phyloP scores from a whole-genome alignment of 2,888 invertebrate genomes.

The Carabus problematicus region DNA sequence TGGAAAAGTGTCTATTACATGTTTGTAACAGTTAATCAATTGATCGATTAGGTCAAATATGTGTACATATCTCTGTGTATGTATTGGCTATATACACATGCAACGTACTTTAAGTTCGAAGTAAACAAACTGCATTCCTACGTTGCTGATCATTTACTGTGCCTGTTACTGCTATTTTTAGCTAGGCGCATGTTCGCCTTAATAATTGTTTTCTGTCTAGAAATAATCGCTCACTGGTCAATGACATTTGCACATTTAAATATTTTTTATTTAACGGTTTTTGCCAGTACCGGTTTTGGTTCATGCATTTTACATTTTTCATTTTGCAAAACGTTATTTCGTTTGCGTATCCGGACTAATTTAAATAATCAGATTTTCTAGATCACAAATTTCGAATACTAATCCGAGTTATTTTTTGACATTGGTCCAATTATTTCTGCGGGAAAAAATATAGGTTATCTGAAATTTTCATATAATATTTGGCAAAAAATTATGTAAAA shows the following conservation, averaged over 20 bases:
- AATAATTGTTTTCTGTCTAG: constrained; percentile 35
- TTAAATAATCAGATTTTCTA: too few species aligned
- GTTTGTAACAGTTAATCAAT: neutral
- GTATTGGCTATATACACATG: constrained; percentile 8
- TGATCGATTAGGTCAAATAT: constrained; percentile 16
- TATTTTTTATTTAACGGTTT: constrained; percentile 6
- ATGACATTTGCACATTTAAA: constrained; percentile 18
- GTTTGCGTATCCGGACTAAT: too few species aligned
- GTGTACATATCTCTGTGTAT: neutral
- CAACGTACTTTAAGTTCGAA: neutral
- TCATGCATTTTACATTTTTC: too few species aligned
- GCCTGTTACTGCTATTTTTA: constrained; percentile 35
- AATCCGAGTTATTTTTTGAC: too few species aligned
- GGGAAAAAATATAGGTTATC: too few species aligned
- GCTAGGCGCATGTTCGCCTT: constrained; percentile 13
- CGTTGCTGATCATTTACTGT: constrained; percentile 19
- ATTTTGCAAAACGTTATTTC: too few species aligned
- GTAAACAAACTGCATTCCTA: constrained; percentile 28
- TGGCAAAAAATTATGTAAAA: too few species aligned
- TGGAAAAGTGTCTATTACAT: neutral
- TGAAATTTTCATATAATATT: too few species aligned
- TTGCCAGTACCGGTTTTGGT: too few species aligned
- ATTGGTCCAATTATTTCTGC: too few species aligned
- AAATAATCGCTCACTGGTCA: constrained; percentile 33
- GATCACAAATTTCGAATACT: too few species aligned